Evolutionary conservation across 2,113 vertebrate species (phyloP), one percentile per base, ranked within the genome.

Genomic region (Neopipo cinnamomea): DNA sequence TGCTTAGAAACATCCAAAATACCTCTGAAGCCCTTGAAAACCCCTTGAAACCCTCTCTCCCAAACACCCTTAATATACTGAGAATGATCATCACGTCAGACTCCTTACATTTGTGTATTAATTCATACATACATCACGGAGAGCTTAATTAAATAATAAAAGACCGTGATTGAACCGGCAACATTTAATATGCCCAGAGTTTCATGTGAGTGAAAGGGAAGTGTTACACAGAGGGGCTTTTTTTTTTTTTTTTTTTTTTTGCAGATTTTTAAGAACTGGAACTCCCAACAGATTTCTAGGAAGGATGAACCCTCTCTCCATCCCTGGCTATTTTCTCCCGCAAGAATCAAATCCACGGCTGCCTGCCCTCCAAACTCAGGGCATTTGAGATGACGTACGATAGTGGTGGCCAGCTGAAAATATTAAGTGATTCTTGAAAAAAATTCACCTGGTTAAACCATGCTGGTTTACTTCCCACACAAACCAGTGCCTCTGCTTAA

Each of bases 71-170:
- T 72, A 92, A 92, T 39, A 81, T 35, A 68, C 83, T 62, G 88
- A 79, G 59, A 79, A 78, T 71, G 55, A 96, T 90, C 71, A n/a
- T 16, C 37, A 39, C 56, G 22, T 59, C 78, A 91, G 47, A 47
- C 74, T 85, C 75, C 79, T 93, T 71, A 65, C 72, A 93, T 33
- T 92, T 91, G 96, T 97, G 68, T 90, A 95, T 88, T 93, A 97
- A 89, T 95, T 93, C 91, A 92, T 77, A 95, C 88, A 82, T 76
- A 94, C 62, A 89, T 91, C 89, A 93, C 85, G 56, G 74, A 80
- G 65, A 71, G 88, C 85, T 92, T 93, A 96, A 96, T 97, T 95
- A 95, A 97, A 96, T 80, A 97, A 96, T 85, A 85, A 84, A 95
- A 92, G 62, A 52, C 5, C 1, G 16, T 46, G 88, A 96, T 19